Evolutionary conservation across 2,113 vertebrate species (phyloP).

Genomic region (Erythrolamprus reginae): DNA sequence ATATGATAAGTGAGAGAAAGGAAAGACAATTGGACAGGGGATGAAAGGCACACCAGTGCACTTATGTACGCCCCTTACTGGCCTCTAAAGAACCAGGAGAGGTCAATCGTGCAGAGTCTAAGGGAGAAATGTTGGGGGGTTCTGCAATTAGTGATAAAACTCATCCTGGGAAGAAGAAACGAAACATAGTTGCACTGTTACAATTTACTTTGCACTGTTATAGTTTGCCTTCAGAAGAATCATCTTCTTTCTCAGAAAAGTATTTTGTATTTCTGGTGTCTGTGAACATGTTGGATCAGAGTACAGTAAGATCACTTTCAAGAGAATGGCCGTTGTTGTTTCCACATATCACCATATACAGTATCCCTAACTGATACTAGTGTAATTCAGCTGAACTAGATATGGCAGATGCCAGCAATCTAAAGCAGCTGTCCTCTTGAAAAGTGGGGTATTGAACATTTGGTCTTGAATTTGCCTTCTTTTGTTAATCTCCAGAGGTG

Average conservation of each 20-base stretch:
- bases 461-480: conserved; percentile 7
- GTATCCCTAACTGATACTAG: background rate
- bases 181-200: background rate
- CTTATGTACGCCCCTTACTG: too few relatives aligned
- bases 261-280: background rate
- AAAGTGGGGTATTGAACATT: background rate
- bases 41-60: too few relatives aligned
- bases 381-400: background rate
- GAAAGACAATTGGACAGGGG: too few relatives aligned
- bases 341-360: background rate
- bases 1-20: too few relatives aligned
- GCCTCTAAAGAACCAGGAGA: too few relatives aligned
- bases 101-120: too few relatives aligned
- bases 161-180: background rate
- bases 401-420: conserved; percentile 2
- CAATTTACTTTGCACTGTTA: background rate
- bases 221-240: background rate
- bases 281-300: background rate
- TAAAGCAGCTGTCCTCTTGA: conserved; percentile 5
- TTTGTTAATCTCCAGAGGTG: conserved; percentile 18
- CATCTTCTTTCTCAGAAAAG: background rate
- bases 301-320: background rate
- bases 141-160: background rate
- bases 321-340: background rate
- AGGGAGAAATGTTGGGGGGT: too few relatives aligned